Conservation (phyloP, 2,888 invertebrate species). For the Latrodectus hesperus region DNA sequence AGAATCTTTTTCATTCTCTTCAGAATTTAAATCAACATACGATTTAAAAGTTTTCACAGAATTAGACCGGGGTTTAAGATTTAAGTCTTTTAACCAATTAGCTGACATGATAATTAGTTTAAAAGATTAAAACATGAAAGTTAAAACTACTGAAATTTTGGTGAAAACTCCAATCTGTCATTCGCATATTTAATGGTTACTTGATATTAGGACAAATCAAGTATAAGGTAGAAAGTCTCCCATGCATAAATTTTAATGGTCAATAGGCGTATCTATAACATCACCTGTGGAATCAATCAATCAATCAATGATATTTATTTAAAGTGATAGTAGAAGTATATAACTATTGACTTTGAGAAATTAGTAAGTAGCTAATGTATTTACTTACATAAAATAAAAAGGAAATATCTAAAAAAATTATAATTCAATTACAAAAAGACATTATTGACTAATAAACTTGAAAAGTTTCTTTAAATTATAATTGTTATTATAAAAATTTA, state of each 20-base stretch:
- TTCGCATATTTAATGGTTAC: too few species aligned
- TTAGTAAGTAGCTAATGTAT: too few species aligned
- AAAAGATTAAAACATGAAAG: too few species aligned
- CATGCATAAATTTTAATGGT: neutral
- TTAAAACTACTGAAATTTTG: too few species aligned
- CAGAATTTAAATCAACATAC: slow-evolving; percentile 64
- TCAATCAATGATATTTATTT: slow-evolving; percentile 1
- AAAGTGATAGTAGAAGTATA: slow-evolving; percentile 28
- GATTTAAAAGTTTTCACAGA: slow-evolving; percentile 69
- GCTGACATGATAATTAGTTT: slow-evolving; percentile 39
- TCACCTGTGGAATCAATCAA: slow-evolving; percentile 47
- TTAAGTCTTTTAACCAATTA: slow-evolving; percentile 65
- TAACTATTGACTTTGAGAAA: neutral
- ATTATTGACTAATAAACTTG: too few species aligned
- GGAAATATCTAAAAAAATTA: too few species aligned
- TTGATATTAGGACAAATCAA: too few species aligned
- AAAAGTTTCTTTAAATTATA: too few species aligned
- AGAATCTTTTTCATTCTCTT: slow-evolving; percentile 11
- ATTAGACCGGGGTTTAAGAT: slow-evolving; percentile 62
- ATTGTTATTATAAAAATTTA: too few species aligned
- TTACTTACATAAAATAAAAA: too few species aligned
- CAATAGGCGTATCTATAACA: slow-evolving; percentile 61
- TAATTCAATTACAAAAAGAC: too few species aligned
- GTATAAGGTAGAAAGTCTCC: neutral
- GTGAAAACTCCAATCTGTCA: too few species aligned